phyloP scores from a whole-genome alignment of 1,140 invertebrate genomes.

The Venturia canescens region DNA sequence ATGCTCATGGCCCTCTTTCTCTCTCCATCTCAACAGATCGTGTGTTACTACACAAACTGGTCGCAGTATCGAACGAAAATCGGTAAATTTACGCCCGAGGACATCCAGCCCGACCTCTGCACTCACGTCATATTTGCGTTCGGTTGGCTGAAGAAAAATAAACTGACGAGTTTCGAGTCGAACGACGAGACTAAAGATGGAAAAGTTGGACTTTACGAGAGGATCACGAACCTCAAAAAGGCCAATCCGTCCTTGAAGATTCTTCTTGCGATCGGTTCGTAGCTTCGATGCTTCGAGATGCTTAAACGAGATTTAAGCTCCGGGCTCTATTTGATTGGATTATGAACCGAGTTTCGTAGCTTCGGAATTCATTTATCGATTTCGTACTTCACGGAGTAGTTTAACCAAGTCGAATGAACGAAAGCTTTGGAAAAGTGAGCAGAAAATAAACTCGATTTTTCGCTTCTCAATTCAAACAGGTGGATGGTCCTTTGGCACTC shows the following conservation, averaged over 20 bases:
- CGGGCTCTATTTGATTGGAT: not conserved
- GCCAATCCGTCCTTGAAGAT: conserved; percentile 93
- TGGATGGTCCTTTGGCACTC: conserved; percentile 97
- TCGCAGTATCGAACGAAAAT: conserved; percentile 95
- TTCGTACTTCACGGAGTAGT: no score
- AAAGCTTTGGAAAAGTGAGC: no score
- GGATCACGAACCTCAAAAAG: conserved; percentile 89
- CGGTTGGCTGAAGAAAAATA: conserved; percentile 97
- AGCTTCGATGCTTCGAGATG: not conserved
- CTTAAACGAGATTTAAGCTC: not conserved
- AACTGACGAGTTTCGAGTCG: conserved; percentile 92
- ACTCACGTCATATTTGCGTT: conserved; percentile 98
- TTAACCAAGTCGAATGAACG: no score
- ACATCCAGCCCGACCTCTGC: conserved; percentile 96
- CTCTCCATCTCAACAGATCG: conserved; percentile 78
- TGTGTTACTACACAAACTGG: conserved; percentile 99
- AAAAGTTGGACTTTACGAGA: conserved; percentile 92
- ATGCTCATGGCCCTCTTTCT: not conserved
- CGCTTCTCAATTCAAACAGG: conserved; percentile 75
- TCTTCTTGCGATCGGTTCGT: conserved; percentile 91
- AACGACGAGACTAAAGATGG: conserved; percentile 96
- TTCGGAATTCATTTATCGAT: no score
- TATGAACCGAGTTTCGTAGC: not conserved
- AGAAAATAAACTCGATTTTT: no score
- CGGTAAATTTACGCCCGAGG: conserved; percentile 95